A percentile compares a stretch with the other conserved stretches of the same genome.
Evolutionary conservation across 2,113 vertebrate species (phyloP).

Genomic region (Mixornis gularis): DNA sequence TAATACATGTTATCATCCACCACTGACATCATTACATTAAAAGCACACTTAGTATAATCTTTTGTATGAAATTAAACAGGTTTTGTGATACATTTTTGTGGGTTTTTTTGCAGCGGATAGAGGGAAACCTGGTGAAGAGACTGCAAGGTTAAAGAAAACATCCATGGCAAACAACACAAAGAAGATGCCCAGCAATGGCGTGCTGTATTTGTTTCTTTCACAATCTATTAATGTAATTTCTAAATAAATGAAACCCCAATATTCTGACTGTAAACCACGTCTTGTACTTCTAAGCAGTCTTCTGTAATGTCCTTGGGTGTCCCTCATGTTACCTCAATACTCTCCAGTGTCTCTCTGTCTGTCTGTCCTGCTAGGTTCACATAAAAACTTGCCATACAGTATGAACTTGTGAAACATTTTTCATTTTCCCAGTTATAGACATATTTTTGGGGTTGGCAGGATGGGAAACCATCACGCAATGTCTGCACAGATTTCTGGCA

Average conservation of each 20-base stretch:
- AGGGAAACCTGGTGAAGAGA: not conserved
- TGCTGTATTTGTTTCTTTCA: conserved; percentile 47
- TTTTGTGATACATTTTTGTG: conserved; percentile 60
- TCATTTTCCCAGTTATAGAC: not conserved
- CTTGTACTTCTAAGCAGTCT: not conserved
- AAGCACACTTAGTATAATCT: conserved; percentile 75
- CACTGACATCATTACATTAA: conserved; percentile 74
- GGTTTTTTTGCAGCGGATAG: not conserved
- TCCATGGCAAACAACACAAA: not conserved
- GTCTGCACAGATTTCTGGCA: not conserved
- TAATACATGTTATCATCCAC: conserved; percentile 74
- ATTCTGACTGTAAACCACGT: not conserved
- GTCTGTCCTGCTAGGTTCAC: not conserved
- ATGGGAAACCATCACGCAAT: not conserved
- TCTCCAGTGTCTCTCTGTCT: not conserved
- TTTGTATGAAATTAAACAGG: conserved; percentile 73
- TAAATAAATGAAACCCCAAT: not conserved
- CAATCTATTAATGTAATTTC: conserved; percentile 16
- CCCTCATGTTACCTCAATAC: not conserved
- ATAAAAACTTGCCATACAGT: not conserved
- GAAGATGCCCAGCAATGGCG: conserved; percentile 33
- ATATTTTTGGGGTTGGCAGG: not conserved
- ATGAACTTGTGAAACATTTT: not conserved
- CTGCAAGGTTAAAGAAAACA: conserved; percentile 17
- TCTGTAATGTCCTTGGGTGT: not conserved